Percentiles rank a stretch among this genome's conserved stretches.
Evolutionary conservation across 2,113 vertebrate species (phyloP).

Genomic region (Rostratula benghalensis): DNA sequence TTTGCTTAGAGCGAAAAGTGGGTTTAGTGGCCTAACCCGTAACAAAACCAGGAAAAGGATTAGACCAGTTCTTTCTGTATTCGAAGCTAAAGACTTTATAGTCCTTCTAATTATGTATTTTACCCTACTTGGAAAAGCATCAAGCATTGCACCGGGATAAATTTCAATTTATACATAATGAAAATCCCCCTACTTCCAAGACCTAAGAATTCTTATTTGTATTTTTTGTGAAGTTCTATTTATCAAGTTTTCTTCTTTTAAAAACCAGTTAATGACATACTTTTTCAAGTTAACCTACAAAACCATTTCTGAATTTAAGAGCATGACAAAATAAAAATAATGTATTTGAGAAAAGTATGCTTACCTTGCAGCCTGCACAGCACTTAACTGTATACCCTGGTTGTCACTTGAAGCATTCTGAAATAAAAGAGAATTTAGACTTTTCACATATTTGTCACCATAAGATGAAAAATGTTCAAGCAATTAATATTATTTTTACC

Average conservation of each 20-base stretch:
- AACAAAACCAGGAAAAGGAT: not conserved
- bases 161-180: not conserved
- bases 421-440: slow-evolving; percentile 23
- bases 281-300: not conserved
- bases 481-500: slow-evolving; percentile 75
- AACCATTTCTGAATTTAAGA: not conserved
- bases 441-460: not conserved
- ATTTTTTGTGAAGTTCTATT: not conserved
- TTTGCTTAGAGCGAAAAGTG: not conserved
- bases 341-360: not conserved
- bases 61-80: not conserved
- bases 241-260: not conserved
- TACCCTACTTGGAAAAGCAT: not conserved
- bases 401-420: slow-evolving; percentile 99
- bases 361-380: slow-evolving; percentile 98
- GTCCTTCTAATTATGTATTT: not conserved
- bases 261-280: not conserved
- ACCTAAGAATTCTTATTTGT: not conserved
- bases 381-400: slow-evolving; percentile 96
- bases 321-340: not conserved
- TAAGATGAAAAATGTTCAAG: not conserved
- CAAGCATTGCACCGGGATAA: not conserved
- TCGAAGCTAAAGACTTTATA: not conserved
- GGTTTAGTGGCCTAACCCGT: not conserved
- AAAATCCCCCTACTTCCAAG: not conserved